These are phyloP conservation scores for Paracentrotus lividus DNA, from an alignment of 53 echinoderm and acorn worm species.

Conservation along the genomic window DNA sequence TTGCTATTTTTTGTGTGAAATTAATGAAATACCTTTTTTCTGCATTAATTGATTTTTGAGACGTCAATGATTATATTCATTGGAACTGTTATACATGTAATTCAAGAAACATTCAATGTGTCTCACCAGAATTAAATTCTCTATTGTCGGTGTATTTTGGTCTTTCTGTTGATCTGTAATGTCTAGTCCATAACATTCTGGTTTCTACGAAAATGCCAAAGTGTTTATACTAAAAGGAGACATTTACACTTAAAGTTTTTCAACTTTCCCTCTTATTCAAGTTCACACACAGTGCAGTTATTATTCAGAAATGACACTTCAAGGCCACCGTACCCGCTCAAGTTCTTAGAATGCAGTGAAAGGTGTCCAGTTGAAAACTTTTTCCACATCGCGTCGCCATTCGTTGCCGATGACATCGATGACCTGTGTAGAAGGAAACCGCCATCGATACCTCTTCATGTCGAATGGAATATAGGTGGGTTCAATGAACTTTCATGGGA, in stretches of 20 bases:
- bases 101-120: too few species aligned
- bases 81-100: too few species aligned
- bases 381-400: conserved; percentile 54
- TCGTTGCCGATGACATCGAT: conserved; percentile 47
- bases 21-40: too few species aligned
- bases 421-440: conserved; percentile 67
- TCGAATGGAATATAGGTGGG: conserved; percentile 69
- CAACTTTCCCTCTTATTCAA: conserved; percentile 31
- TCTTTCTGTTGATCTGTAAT: too few species aligned
- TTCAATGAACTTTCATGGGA: not conserved
- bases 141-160: too few species aligned
- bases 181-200: too few species aligned
- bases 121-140: too few species aligned
- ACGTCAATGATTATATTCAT: too few species aligned
- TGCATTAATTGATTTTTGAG: too few species aligned
- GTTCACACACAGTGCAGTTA: conserved; percentile 77
- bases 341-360: conserved; percentile 54
- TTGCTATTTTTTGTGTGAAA: too few species aligned
- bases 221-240: not conserved
- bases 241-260: not conserved
- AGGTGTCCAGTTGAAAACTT: conserved; percentile 78
- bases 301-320: conserved; percentile 74
- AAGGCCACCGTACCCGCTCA: conserved; percentile 20
- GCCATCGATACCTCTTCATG: not conserved
- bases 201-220: not conserved